A percentile compares a stretch with the other conserved stretches of the same genome.
Conservation (phyloP, 2,113 vertebrate species). For the Morphnarchus princeps region DNA sequence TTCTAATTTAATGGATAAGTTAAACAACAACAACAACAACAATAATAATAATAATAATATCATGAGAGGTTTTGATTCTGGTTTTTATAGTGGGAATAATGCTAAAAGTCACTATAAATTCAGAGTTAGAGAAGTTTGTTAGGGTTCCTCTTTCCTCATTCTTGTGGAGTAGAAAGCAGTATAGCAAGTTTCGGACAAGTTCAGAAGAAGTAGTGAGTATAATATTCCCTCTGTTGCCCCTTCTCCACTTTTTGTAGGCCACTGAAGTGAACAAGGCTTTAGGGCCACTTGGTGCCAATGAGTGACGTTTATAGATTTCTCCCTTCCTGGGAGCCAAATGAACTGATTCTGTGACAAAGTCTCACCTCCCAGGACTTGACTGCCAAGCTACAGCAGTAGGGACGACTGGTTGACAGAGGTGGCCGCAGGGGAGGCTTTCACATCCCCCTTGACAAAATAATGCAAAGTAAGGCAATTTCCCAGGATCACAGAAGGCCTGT, state of each 20-base stretch:
- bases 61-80: background rate
- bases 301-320: background rate
- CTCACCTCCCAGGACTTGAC: background rate
- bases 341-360: background rate
- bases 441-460: background rate
- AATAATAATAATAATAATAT: no score
- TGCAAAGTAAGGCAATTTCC: background rate
- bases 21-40: background rate
- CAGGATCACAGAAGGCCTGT: background rate
- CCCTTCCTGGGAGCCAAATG: background rate
- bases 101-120: background rate
- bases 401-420: background rate
- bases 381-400: background rate
- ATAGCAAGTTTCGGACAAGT: background rate
- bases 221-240: background rate
- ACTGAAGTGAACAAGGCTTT: background rate
- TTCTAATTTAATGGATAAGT: background rate
- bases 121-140: background rate
- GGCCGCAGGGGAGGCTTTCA: accelerated
- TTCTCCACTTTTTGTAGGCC: background rate
- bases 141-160: background rate
- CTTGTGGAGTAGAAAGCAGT: background rate
- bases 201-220: background rate
- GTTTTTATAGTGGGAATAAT: background rate
- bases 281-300: accelerated